Base-by-base conservation (phyloP, 2,888 invertebrate species). In the Prosopocoilus inquinatus region DNA sequence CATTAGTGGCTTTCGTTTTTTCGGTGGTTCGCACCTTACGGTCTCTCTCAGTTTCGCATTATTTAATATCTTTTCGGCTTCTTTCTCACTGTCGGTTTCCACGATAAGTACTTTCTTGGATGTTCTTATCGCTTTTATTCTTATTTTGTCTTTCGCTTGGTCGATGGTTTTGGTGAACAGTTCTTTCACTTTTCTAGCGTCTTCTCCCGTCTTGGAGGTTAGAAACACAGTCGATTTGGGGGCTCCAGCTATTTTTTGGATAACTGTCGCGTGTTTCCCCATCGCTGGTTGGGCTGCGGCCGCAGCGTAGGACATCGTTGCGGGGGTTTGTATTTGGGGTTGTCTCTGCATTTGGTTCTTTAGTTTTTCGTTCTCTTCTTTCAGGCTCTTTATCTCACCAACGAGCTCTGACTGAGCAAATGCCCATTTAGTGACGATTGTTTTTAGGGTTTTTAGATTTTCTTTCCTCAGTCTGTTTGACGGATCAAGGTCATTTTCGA, bases 1-100 rank as follows among this genome's bases (percentile, higher is more conserved):
- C 1, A 55, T 2, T 3, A 50, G 9, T 1, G 51, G 55, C 9
- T 48, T 51, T 9, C 51, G 34, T 20, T 46, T 55, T n/a, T 32
- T 46, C 0, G 46, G 13, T 13, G 3, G 2, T 20, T 20, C 20
- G 20, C 20, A 20, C 36, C 16, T 43, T 28, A 3, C 33, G 34
- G 8, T 50, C 13, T 44, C 12, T 3, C 1, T n/a, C 33, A 13
- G 32, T 34, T 44, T 11, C 9, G n/a, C 15, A 2, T 15, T n/a
- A 3, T 44, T 44, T 8, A 12, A n/a, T 38, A 11, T n/a, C 16
- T 3, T 46, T 20, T 3, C 11, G 2, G 2, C 47, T 20, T 20
- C 20, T 4, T 20, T 20, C 4, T 20, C 20, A 2, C 20, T 20
- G 2, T 20, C 20, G n/a, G 11, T 53, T 43, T 7, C 9, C 1